Conservation (phyloP, 2,113 vertebrate genomes). For the Centropus bengalensis region DNA sequence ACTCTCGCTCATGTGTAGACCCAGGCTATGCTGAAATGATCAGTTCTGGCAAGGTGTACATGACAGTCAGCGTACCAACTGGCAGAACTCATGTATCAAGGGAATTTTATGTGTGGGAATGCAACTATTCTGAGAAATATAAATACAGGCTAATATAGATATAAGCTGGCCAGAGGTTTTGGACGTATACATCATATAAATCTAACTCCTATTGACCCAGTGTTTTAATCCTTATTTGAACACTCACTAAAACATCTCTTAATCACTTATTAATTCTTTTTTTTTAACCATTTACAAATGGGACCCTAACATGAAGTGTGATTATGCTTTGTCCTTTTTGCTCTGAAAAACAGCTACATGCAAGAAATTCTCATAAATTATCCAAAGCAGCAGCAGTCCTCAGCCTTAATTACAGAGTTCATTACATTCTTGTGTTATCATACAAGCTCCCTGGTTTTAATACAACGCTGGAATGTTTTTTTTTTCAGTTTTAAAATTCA, state of each 20-base stretch:
- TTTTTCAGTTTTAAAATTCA: not conserved
- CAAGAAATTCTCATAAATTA: not conserved
- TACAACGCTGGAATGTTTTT: not conserved
- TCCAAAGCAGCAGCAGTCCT: not conserved
- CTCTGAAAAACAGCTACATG: not conserved
- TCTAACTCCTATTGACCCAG: not conserved
- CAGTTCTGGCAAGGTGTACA: not conserved
- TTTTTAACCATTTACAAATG: not conserved
- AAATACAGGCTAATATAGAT: not conserved
- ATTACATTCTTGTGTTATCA: not conserved
- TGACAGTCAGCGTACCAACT: not conserved
- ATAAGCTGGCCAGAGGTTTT: not conserved
- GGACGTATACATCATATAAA: not conserved
- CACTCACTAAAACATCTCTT: not conserved
- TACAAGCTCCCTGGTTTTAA: not conserved
- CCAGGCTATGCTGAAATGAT: not conserved
- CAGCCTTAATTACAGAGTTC: slow-evolving; percentile 4
- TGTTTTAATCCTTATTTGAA: not conserved
- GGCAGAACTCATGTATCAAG: not conserved
- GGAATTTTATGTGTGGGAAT: not conserved
- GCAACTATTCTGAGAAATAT: not conserved
- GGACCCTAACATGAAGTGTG: not conserved
- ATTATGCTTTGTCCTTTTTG: not conserved
- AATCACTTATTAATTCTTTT: slow-evolving; percentile 1
- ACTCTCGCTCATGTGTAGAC: accelerated